Evolutionary conservation across 2,113 vertebrate genomes (phyloP), one percentile per base, ranked within the genome.

Genomic region (Tinamus guttatus): DNA sequence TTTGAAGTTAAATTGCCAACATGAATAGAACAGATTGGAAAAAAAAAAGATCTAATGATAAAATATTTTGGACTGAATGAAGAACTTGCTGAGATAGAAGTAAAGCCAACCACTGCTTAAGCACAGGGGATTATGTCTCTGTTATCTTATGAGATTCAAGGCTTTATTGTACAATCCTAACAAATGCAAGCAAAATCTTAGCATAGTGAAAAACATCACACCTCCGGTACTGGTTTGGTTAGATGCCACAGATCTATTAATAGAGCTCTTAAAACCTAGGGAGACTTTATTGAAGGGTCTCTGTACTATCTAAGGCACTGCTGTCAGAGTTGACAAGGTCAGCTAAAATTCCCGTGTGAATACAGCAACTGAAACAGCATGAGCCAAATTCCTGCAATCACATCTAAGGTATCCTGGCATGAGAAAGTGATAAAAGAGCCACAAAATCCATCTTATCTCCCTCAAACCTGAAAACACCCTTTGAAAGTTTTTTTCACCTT

Each of bases 321-420:
- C 85, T 96, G 74, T 91, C 70, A 65, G 80, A 95, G 96, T 86
- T 97, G 96, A 98, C 97, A 98, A 97, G 97, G 96, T 97, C 97
- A 96, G 32, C 49, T 67, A 81, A 67, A 97, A 97, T 97, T 97
- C 96, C 96, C 88, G 12, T 96, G 94, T 91, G 96, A 97, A 97
- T 94, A 95, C 49, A 91, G 85, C 0, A 18, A 88, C 89, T 90
- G 52, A 78, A 92, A 58, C 34, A 5, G 41, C 87, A 73, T 67
- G 56, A 74, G 86, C 89, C 59, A 65, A 38, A 95, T 96, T 96
- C 86, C 93, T 95, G 54, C 32, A 2, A 74, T 74, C 87, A 87
- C 84, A 78, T 95, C 93, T 92, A 90, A 94, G 93, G 49, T 85
- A 87, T 56, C 36, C 84, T 95, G 79, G 90, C 96, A 95, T 94